Base-by-base conservation (phyloP, 2,888 invertebrate genomes). In the Phortica magna region DNA sequence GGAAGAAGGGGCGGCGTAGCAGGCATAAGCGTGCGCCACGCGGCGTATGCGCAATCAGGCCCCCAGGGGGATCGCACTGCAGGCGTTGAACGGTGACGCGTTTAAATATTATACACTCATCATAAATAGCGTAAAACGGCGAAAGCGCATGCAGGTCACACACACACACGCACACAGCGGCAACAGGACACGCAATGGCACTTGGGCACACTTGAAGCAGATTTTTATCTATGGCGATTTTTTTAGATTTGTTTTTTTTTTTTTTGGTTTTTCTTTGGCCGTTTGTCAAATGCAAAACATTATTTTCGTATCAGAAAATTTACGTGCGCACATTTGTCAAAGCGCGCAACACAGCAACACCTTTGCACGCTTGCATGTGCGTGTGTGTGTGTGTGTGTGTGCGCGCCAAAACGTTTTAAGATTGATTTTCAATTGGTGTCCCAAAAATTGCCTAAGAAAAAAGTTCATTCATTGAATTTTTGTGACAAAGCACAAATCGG, bases 241-340 rank as follows among this genome's bases (percentile, higher is more conserved):
- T 55, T 59, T 59, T 19, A 53, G 12, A 14, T 53, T 53, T 14
- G 53, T 59, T 61, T 19, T 22, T 31, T 9, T 4, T 31, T 31
- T 31, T 64, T 64, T 22, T 31, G 22, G 22, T 19, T 68, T 61
- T 75, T 70, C 74, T 70, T 68, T 57, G 65, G 59, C 74, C 76
- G 61, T 19, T 10, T 42, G 76, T 59, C 73, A 74, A 39, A 31
- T 76, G 70, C 77, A 75, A 55, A 84, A 87, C 89, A 85, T 89
- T 88, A 88, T 89, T 88, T 88, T 89, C 87, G 87, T 89, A 89
- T 89, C 83, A 88, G 88, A 84, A 89, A 82, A 78, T 80, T 87
- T 84, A 84, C 88, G 85, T 88, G 88, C 83, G 82, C 82, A 88
- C 84, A 88, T 89, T 87, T 48, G 10, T 48, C 48, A 48, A 48